Evolutionary conservation across 1,140 invertebrate species (phyloP).

Genomic region (Orchestia grillus): DNA sequence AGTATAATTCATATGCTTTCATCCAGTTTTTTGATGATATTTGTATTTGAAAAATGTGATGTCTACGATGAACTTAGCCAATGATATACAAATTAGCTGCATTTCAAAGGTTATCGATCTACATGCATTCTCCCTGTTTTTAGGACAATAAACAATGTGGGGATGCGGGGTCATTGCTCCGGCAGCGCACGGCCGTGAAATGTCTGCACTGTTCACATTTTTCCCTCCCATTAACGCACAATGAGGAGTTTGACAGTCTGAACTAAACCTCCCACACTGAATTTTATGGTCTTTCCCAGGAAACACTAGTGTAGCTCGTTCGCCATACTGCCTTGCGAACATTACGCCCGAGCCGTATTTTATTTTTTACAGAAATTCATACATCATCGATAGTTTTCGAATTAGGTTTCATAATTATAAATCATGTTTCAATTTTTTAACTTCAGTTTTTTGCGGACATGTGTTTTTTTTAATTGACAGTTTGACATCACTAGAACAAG

Average conservation of each 20-base stretch:
- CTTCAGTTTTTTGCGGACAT: too few species aligned
- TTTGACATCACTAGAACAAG: too few species aligned
- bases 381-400: too few species aligned
- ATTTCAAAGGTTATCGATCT: neutral
- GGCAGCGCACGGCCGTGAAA: neutral
- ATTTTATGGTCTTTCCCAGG: neutral
- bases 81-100: neutral
- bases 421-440: too few species aligned
- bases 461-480: too few species aligned
- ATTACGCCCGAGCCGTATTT: neutral
- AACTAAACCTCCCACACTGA: neutral
- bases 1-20: neutral
- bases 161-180: conserved; percentile 3
- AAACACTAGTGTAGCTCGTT: neutral
- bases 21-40: neutral
- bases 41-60: too few species aligned
- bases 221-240: conserved; percentile 8
- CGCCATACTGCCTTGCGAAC: neutral
- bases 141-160: neutral
- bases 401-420: too few species aligned
- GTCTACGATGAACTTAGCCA: too few species aligned
- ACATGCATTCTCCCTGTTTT: neutral
- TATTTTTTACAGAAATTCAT: too few species aligned
- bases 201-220: neutral
- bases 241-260: too few species aligned